phyloP scores from a whole-genome alignment of 2,888 invertebrate species.

The Zygaena filipendulae region DNA sequence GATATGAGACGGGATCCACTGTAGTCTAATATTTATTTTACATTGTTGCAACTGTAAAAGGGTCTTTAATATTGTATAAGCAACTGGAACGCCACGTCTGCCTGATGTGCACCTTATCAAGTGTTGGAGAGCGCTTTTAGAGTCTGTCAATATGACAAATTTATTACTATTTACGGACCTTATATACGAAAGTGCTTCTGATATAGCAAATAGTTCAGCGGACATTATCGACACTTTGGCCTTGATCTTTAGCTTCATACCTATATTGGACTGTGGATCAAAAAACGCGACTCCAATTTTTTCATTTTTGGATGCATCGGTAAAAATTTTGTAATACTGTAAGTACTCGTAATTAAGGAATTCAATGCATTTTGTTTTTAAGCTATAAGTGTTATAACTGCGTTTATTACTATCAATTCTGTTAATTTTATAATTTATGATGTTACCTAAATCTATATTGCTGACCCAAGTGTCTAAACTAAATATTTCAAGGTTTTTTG shows the following conservation, averaged over 20 bases:
- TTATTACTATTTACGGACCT: not conserved
- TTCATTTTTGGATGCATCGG: slow-evolving; percentile 10
- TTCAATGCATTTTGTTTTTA: too few relatives aligned
- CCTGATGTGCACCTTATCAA: slow-evolving; percentile 2
- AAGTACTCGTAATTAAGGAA: too few relatives aligned
- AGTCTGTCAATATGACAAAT: slow-evolving; percentile 11
- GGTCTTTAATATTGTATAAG: slow-evolving; percentile 2
- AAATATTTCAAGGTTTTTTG: too few relatives aligned
- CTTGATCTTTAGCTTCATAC: slow-evolving; percentile 4
- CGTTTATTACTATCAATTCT: too few relatives aligned
- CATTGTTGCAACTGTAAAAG: not conserved
- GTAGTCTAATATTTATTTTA: slow-evolving; percentile 3
- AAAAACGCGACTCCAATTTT: slow-evolving; percentile 8
- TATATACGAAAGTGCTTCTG: slow-evolving; percentile 8
- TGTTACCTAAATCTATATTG: too few relatives aligned
- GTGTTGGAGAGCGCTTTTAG: slow-evolving; percentile 9
- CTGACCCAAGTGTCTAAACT: too few relatives aligned
- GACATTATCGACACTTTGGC: slow-evolving; percentile 11
- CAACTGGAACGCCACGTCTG: slow-evolving; percentile 1
- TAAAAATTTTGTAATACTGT: slow-evolving; percentile 10
- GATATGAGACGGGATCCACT: too few relatives aligned
- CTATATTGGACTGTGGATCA: slow-evolving; percentile 1
- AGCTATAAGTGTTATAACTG: too few relatives aligned
- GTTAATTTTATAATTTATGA: too few relatives aligned
- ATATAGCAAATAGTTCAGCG: slow-evolving; percentile 11